Evolutionary conservation across 2,797 vertebrate species (phyloP).

Genomic region (Oreochromis mossambicus): DNA sequence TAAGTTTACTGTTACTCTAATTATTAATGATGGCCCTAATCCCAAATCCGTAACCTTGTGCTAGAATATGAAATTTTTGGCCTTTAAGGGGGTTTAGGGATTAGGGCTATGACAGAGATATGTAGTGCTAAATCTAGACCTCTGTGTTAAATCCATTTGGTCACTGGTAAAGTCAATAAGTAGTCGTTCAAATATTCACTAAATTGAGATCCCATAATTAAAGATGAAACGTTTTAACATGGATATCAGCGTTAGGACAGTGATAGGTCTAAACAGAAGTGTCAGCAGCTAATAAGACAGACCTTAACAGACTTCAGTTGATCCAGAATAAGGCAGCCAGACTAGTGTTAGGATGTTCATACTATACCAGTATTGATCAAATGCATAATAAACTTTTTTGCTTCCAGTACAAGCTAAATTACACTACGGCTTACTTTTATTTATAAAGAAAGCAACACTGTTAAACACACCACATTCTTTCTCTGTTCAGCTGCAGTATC

Average conservation of each 20-base stretch:
- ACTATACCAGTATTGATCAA: background rate
- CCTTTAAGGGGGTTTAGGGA: background rate
- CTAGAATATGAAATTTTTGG: background rate
- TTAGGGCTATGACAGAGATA: background rate
- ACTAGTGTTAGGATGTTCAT: background rate
- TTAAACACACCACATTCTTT: background rate
- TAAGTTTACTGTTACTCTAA: background rate
- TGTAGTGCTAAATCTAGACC: background rate
- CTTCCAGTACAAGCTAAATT: background rate
- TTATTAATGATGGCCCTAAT: background rate
- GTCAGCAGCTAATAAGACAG: background rate
- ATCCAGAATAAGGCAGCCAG: background rate
- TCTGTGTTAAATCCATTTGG: background rate
- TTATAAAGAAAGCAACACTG: background rate
- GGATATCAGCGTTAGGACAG: background rate
- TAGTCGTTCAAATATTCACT: background rate
- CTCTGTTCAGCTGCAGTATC: background rate
- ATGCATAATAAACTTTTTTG: background rate
- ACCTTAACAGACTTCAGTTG: background rate
- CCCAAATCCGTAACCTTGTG: background rate
- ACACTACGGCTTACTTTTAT: background rate
- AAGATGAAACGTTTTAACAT: background rate
- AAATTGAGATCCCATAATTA: background rate
- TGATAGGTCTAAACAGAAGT: background rate
- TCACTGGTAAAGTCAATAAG: background rate